phyloP scores from a whole-genome alignment of 92 coral and sea anemone genomes.

The Porites cylindrica region DNA sequence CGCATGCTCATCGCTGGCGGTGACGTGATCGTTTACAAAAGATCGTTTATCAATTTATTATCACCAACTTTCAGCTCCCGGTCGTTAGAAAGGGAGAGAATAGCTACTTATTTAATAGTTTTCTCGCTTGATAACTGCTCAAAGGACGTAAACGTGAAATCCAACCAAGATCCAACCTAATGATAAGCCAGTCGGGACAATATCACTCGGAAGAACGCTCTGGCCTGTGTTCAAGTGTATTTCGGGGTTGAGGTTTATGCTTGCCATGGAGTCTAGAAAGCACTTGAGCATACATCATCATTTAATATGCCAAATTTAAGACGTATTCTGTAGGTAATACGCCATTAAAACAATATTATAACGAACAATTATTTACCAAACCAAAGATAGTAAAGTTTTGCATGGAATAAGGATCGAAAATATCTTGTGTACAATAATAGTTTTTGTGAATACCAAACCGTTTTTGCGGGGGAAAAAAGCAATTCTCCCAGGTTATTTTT shows the following conservation, averaged over 20 bases:
- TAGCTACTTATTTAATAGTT: constrained; percentile 14
- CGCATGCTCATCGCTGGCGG: not conserved
- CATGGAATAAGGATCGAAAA: constrained; percentile 19
- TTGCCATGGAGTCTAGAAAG: no score
- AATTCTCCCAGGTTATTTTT: constrained; percentile 6
- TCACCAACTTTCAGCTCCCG: not conserved
- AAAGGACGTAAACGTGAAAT: not conserved
- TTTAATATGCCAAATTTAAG: not conserved
- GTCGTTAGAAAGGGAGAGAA: not conserved
- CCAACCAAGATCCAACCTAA: not conserved
- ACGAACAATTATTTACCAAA: not conserved
- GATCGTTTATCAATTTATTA: not conserved
- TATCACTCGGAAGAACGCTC: not conserved
- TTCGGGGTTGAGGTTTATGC: no score
- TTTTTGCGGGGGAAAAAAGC: constrained; percentile 12
- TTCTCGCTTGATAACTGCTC: not conserved
- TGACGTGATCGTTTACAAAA: not conserved
- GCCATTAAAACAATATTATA: not conserved
- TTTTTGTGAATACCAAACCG: not conserved
- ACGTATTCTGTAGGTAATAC: not conserved
- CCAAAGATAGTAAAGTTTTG: constrained; percentile 1
- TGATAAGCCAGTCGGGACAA: not conserved
- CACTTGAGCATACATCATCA: no score
- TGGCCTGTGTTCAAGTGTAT: no score
- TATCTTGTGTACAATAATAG: not conserved